Base-by-base conservation (phyloP, 1,140 invertebrate species). In the Chironomus tepperi region DNA sequence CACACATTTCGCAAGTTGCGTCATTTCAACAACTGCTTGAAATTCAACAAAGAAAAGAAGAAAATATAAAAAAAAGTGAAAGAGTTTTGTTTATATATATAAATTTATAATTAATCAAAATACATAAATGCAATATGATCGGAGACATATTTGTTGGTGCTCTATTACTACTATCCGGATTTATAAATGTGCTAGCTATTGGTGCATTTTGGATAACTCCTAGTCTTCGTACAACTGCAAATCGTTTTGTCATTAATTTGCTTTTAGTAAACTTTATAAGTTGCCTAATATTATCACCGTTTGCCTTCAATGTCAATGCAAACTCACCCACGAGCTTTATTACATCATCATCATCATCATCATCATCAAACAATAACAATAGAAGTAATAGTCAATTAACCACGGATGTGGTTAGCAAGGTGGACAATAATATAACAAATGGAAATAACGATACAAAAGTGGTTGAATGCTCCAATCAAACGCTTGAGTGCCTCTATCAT, bases 181-280 rank as follows among this genome's bases (percentile, higher is more conserved):
- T 79, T 75, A 81, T 82, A 73, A 82, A 82, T 77, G 76, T 81
- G 75, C 75, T 82, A 77, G 81, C 81, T 73, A 75, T 82, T 76
- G 81, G 80, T 76, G 81, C 81, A 64, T 82, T 82, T 76, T 82
- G 81, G 81, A 79, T 82, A 67, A 82, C 81, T 43, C 81, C 81
- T 9, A 79, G 79, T 47, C 74, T 82, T 67, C 79, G 81, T 73
- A 82, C 81, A 67, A 82, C 81, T n/a, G 81, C 81, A 43, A 82
- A 82, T 76, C 81, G 81, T 6, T 82, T 82, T 65, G 82, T 81
- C 65, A 82, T 82, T 75, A 82, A 82, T 75, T 75, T 82, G 73
- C 75, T 82, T 42, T 78, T 81, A 75, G 82, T 82, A 74, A 82
- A 82, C 75, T 72, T 82, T 57, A 80, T 81, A 24, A 81, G 80